phyloP scores from a whole-genome alignment of 2,888 invertebrate species.

The Herminia tarsipennalis region DNA sequence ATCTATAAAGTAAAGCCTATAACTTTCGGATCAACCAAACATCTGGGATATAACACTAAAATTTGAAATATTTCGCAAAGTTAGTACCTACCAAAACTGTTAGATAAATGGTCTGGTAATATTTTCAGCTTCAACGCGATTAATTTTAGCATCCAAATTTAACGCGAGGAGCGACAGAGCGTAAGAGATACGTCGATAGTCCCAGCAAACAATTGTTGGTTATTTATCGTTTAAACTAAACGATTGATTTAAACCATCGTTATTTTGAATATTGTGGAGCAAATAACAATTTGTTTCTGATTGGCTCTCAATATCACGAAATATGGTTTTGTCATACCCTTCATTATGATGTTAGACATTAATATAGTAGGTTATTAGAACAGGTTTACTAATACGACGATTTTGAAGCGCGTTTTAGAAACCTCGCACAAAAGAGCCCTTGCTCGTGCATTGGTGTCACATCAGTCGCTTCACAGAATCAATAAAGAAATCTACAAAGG shows the following conservation, averaged over 20 bases:
- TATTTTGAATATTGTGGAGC: constrained; percentile 1
- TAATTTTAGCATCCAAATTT: constrained; percentile 16
- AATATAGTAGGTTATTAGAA: too few species aligned
- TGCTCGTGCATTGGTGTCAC: too few species aligned
- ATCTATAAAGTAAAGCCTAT: too few species aligned
- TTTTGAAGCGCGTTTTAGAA: too few species aligned
- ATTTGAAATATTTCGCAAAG: not conserved
- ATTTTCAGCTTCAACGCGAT: constrained; percentile 6
- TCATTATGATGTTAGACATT: too few species aligned
- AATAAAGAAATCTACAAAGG: too few species aligned
- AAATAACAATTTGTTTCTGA: not conserved
- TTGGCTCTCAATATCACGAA: too few species aligned
- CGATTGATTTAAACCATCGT: not conserved
- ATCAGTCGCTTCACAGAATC: too few species aligned
- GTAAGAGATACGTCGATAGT: constrained; percentile 39
- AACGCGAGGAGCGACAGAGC: constrained; percentile 29
- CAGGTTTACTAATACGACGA: too few species aligned
- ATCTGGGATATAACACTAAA: not conserved
- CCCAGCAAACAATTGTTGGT: constrained; percentile 23
- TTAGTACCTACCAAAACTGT: not conserved
- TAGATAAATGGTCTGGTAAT: not conserved
- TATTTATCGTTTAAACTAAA: constrained; percentile 20
- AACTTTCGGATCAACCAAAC: not conserved
- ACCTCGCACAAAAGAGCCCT: too few species aligned
- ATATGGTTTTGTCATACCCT: too few species aligned